Conservation (phyloP, 2,113 vertebrate species). For the Oxygymnocypris stewartii region DNA sequence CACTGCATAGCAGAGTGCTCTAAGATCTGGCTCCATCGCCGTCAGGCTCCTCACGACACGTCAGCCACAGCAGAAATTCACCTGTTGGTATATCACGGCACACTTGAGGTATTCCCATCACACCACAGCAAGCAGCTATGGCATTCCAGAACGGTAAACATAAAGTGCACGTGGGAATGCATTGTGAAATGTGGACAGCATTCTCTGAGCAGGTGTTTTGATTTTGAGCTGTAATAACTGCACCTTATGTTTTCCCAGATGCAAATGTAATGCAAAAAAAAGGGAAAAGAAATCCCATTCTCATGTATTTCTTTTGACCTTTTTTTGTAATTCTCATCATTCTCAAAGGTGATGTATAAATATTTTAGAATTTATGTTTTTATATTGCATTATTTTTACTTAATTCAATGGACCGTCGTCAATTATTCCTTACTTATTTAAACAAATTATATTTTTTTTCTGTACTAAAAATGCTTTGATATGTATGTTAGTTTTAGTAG, state of each 20-base stretch:
- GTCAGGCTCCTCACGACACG: background rate
- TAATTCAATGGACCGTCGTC: no score
- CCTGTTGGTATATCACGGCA: background rate
- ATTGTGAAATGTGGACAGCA: conserved; percentile 18
- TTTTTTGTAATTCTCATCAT: background rate
- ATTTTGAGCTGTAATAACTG: background rate
- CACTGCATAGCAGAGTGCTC: background rate
- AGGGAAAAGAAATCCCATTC: background rate
- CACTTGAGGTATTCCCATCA: background rate
- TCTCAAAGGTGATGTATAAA: background rate
- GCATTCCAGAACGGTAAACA: background rate
- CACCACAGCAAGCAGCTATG: background rate
- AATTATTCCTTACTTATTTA: background rate
- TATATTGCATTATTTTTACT: no score
- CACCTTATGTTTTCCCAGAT: background rate
- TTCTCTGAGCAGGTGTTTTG: conserved; percentile 13
- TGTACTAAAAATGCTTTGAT: no score
- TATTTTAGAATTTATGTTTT: background rate
- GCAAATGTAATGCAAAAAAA: background rate
- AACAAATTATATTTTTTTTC: background rate
- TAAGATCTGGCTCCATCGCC: background rate
- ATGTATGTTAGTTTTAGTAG: no score
- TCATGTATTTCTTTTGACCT: background rate
- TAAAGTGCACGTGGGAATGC: background rate
- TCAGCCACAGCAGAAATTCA: background rate